Conservation (phyloP, 2,797 vertebrate species). For the Vespertilio murinus region DNA sequence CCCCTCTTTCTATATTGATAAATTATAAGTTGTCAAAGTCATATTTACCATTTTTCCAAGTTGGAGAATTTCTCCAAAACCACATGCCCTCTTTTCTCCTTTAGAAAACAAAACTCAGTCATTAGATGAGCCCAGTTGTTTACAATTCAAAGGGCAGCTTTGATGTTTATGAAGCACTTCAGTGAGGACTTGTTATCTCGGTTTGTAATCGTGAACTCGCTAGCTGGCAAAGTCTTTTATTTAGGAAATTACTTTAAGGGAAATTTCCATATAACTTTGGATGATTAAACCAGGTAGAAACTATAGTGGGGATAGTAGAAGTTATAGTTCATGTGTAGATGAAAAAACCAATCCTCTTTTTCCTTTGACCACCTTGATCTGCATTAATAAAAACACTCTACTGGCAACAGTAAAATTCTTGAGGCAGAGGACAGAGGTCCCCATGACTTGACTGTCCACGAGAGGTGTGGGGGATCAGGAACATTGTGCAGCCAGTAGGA, state of each 20-base stretch:
- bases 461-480: not conserved
- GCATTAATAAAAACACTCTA: not conserved
- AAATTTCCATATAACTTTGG: not conserved
- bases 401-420: not conserved
- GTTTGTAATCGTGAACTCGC: not conserved
- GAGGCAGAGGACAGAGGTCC: not conserved
- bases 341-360: not conserved
- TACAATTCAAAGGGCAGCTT: not conserved
- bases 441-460: accelerated
- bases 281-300: not conserved
- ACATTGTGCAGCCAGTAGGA: not conserved
- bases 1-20: not conserved
- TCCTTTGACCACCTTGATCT: not conserved
- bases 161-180: not conserved
- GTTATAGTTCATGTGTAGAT: not conserved
- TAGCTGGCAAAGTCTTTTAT: not conserved
- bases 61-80: conserved; percentile 2
- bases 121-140: not conserved
- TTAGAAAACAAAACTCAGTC: conserved; percentile 2
- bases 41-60: not conserved
- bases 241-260: not conserved
- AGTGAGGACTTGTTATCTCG: not conserved
- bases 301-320: not conserved
- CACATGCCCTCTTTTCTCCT: not conserved
- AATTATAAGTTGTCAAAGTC: not conserved